Evolutionary conservation across 2,888 invertebrate species (phyloP).

Genomic region (Thymelicus sylvestris): DNA sequence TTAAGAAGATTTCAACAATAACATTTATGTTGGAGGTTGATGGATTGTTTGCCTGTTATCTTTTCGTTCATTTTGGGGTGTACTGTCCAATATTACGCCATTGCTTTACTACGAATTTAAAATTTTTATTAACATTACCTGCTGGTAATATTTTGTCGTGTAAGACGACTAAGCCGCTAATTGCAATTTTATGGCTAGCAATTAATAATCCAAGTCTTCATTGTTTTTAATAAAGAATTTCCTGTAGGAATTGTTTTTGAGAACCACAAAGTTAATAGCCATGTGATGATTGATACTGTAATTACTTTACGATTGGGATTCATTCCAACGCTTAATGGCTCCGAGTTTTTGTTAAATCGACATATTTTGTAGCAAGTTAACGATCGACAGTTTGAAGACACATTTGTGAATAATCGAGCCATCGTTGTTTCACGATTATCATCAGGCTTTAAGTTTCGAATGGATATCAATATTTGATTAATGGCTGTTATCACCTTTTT

Average conservation of each 20-base stretch:
- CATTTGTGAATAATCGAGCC: neutral
- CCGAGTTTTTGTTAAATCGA: slow-evolving; percentile 7
- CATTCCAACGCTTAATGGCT: slow-evolving; percentile 7
- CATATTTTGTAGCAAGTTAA: neutral
- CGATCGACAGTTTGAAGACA: neutral
- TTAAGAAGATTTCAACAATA: slow-evolving; percentile 13
- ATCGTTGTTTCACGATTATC: neutral
- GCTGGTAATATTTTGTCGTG: neutral
- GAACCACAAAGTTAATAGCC: slow-evolving; percentile 21
- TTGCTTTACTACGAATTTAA: neutral
- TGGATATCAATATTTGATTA: neutral
- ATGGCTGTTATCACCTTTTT: neutral
- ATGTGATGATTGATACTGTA: slow-evolving; percentile 22
- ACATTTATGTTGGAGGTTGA: slow-evolving; percentile 22
- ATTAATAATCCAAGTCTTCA: slow-evolving; percentile 17
- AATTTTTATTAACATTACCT: neutral
- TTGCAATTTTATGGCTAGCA: slow-evolving; percentile 26
- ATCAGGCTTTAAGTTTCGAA: neutral
- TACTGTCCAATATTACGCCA: neutral
- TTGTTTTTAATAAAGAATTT: slow-evolving; percentile 14
- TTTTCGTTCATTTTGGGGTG: neutral
- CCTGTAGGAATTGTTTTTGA: slow-evolving; percentile 8
- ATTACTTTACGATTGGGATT: slow-evolving; percentile 19
- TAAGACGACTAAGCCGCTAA: slow-evolving; percentile 8
- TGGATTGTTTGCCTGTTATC: slow-evolving; percentile 13